phyloP scores from a whole-genome alignment of 2,113 vertebrate species.

The Thamnophis sirtalis region DNA sequence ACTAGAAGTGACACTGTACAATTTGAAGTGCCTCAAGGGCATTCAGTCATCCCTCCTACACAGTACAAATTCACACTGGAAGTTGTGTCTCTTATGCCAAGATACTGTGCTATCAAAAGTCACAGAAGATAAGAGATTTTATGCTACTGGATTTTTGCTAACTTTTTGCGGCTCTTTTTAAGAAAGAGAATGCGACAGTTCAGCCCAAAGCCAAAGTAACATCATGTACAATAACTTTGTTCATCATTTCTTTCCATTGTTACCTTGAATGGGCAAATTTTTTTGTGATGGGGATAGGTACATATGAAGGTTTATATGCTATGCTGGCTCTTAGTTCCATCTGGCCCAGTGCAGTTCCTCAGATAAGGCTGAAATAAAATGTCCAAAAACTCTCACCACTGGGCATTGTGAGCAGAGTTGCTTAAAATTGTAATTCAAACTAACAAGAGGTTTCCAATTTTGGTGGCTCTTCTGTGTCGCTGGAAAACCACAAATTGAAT shows the following conservation, averaged over 20 bases:
- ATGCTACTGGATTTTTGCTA: not conserved
- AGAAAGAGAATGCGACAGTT: constrained; percentile 21
- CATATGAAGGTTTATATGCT: not conserved
- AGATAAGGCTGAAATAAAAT: not conserved
- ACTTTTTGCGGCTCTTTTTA: not conserved
- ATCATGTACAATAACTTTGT: not conserved
- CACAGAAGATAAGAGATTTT: constrained; percentile 14
- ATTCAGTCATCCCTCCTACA: constrained; percentile 70
- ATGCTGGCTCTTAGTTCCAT: not conserved
- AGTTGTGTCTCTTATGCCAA: constrained; percentile 56
- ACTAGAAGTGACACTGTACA: constrained; percentile 76
- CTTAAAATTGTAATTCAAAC: not conserved
- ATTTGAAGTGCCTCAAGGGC: constrained; percentile 74
- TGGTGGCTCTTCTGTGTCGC: not conserved
- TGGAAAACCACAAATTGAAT: not conserved
- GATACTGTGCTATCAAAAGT: constrained; percentile 29
- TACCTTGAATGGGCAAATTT: not conserved
- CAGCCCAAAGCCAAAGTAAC: not conserved
- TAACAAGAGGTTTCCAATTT: not conserved
- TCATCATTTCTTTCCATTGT: not conserved
- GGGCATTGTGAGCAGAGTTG: no score
- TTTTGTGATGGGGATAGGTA: not conserved
- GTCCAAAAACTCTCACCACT: not conserved
- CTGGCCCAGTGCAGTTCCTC: not conserved
- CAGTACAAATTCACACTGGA: constrained; percentile 51